Base-by-base conservation (phyloP, 2,888 invertebrate genomes). In the Melanostoma scalare region DNA sequence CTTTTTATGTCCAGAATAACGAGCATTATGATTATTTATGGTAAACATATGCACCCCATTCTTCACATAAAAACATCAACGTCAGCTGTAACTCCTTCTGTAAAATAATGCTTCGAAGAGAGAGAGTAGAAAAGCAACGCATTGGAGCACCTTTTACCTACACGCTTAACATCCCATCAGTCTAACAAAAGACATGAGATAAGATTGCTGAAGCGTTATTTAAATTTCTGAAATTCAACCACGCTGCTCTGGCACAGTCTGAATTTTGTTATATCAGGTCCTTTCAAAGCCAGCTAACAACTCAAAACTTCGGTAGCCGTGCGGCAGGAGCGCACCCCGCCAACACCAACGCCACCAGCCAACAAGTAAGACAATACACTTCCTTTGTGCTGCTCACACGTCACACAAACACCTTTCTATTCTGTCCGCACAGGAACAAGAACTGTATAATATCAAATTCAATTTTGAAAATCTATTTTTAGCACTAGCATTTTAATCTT, bases 211-310 rank as follows among this genome's bases (percentile, higher is more conserved):
- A 58, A 75, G 73, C 79, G 60, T 68, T 84, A 72, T 69, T 76
- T 76, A 72, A 85, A 75, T 79, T 84, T 75, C 78, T 73, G 68
- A 72, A 85, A 79, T 79, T 76, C 36, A 58, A 44, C 76, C 69
- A 58, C 68, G 78, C 56, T 71, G 73, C 65, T 38, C 10, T 44
- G 9, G 8, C 20, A 8, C 10, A 4, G 10, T 40, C 44, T 56
- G 36, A 5, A 31, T 20, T 36, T 55, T 10, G 20, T 6, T 67
- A 30, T 30, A 44, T 30, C 52, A 20, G 35, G 60, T 60, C 33
- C 52, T 78, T 46, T 61, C 38, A 50, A 40, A 55, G 50, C 56
- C 20, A 60, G 36, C 42, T 36, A 73, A 56, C 55, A 77, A 63
- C 50, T 56, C 44, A 56, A 56, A 55, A 40, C 30, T 36, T n/a